Evolutionary conservation across 2,888 invertebrate genomes (phyloP), one percentile per base, ranked within the genome.

Genomic region (Agrotis clavis): DNA sequence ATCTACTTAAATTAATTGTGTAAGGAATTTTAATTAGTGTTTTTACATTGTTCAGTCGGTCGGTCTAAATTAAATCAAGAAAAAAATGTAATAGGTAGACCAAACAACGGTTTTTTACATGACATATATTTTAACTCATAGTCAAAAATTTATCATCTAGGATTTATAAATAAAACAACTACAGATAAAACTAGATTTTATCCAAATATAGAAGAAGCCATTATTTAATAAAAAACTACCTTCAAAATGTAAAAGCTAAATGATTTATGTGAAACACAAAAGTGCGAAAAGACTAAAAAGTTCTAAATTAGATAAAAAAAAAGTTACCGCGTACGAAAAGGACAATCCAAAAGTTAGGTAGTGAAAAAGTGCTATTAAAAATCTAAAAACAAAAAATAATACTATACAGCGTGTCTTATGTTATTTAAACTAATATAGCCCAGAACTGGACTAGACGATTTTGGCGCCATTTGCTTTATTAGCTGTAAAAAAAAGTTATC

Each of bases 401-500:
- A 30, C 30, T 30, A 5, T 30, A 30, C 35, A 35, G 9, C 35
- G 35, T 35, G 41, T 41, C 41, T 5, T 3, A 3, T 5, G 1
- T 9, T 11, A 41, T 11, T 11, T 41, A 9, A 11, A 41, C 41
- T 41, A 41, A 9, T 41, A 41, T 0, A 1, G 11, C 41, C 11
- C 51, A 50, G 13, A 18, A n/a, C 9, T 35, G 35, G 35, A 35
- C 35, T 35, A 35, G 7, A 30, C 4, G 30, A 9, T 7, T 35
- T 35, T 35, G 35, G 35, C 35, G 35, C 35, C 35, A 30, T 35
- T 6, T 35, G 4, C 35, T 35, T 9, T 1, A 1, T 9, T 35
- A 7, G 35, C 9, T 35, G 35, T 9, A 0, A 7, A 7, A 35
- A 78, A 48, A 74, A n/a, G 30, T 63, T 56, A 56, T 2, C n/a